These are phyloP conservation scores for Patella ulyssiponensis DNA, from an alignment of 2,888 invertebrate genomes.

Conservation along the genomic window DNA sequence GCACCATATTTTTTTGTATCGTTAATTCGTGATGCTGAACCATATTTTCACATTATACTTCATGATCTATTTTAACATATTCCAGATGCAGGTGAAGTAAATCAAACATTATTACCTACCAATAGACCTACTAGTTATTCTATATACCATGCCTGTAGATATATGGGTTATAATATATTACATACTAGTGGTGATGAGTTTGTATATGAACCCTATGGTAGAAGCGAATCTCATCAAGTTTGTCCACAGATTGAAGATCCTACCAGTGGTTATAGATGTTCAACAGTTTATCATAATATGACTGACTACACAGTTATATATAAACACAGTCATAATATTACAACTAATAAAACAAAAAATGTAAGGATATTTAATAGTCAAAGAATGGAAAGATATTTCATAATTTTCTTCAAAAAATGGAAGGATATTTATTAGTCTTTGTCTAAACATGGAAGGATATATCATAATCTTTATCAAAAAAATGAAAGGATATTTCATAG, in stretches of 20 bases:
- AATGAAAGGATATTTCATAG: too few relatives aligned
- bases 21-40: too few relatives aligned
- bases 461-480: too few relatives aligned
- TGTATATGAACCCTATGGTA: constrained; percentile 24
- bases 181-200: constrained; percentile 27
- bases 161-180: constrained; percentile 27
- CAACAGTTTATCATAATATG: constrained; percentile 44
- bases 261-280: constrained; percentile 46
- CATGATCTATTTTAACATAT: neutral
- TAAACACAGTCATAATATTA: constrained; percentile 20
- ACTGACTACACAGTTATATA: constrained; percentile 46
- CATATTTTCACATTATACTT: too few relatives aligned
- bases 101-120: constrained; percentile 32
- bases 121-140: constrained; percentile 46
- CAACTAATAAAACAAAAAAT: constrained; percentile 26
- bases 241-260: neutral
- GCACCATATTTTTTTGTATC: too few relatives aligned
- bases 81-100: constrained; percentile 25
- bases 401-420: too few relatives aligned
- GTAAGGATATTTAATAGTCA: too few relatives aligned
- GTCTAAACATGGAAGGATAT: too few relatives aligned
- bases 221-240: constrained; percentile 6
- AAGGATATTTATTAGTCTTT: too few relatives aligned
- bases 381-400: too few relatives aligned
- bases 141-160: constrained; percentile 32